Base-by-base conservation (phyloP, 2,113 vertebrate species). In the Synodontis membranacea region DNA sequence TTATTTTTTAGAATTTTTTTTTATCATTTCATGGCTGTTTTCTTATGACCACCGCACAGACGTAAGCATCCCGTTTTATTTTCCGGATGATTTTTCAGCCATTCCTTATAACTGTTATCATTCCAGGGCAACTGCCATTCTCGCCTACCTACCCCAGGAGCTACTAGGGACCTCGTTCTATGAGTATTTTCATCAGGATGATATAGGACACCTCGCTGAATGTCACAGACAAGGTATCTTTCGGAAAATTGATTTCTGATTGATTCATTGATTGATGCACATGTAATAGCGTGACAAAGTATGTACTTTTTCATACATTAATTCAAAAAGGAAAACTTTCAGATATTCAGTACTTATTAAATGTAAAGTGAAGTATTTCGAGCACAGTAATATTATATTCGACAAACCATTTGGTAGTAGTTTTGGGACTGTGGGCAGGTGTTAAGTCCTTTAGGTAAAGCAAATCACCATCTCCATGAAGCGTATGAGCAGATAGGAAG, bases 151-250 rank as follows among this genome's bases (percentile, higher is more conserved):
- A 93, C 98, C 98, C 85, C 98, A 99, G 91, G 98, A 99, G 91
- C 97, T 99, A 89, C 94, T 99, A 93, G 98, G 98, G 89, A 99
- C 98, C n/a, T 99, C 98, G 0, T 99, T 98, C 95, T 99, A 99
- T 0, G 98, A 99, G 86, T 99, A 99, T 94, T 99, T 99, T 91
- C 97, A 99, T 89, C 98, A 99, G 94, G 97, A 99, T 68, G 98
- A 99, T 92, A 98, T 99, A 90, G 95, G 94, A 85, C 97, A 99
- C 89, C 96, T 99, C 56, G 97, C 98, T 79, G 98, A 99, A 91
- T 98, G 97, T 90, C 98, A 99, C 82, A 94, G 97, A 92, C 98
- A 99, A 97, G 98, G 98, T 99, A 95, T 4, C 52, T 58, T 28
- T 31, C 21, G 31, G n/a, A 52, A 48, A n/a, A 50, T 64, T 64